These are phyloP conservation scores for Diaperis boleti DNA, from an alignment of 2,888 invertebrate species.

Conservation along the genomic window DNA sequence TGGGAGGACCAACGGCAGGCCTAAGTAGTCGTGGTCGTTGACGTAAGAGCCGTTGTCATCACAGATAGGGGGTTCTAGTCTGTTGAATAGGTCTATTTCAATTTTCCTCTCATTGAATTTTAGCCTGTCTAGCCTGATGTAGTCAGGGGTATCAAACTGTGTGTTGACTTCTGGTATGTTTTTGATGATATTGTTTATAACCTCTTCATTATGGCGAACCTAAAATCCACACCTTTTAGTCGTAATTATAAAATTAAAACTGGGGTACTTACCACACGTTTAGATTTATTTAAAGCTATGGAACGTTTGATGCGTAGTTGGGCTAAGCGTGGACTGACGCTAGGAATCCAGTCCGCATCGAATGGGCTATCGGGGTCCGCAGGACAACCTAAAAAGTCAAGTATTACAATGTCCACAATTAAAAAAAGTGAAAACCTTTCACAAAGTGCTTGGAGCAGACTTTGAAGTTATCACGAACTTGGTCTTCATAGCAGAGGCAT, in stretches of 20 bases:
- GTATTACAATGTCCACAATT: background rate
- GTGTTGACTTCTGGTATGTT: background rate
- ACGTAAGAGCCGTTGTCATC: conserved; percentile 1
- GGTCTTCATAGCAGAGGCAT: background rate
- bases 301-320: no score
- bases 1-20: background rate
- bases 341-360: conserved; percentile 5
- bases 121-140: background rate
- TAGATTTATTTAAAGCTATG: no score
- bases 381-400: background rate
- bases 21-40: conserved; percentile 21
- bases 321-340: background rate
- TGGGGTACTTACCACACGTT: no score
- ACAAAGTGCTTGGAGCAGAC: conserved; percentile 2
- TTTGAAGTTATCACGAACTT: no score
- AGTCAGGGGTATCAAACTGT: conserved; percentile 14
- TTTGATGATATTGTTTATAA: background rate
- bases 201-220: background rate
- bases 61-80: background rate
- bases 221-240: background rate
- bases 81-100: conserved; percentile 2
- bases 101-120: conserved; percentile 8
- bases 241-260: no score
- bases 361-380: background rate
- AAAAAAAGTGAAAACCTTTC: no score